These are phyloP conservation scores for Zosterops borbonicus DNA, from an alignment of 2,113 vertebrate species.

Conservation along the genomic window DNA sequence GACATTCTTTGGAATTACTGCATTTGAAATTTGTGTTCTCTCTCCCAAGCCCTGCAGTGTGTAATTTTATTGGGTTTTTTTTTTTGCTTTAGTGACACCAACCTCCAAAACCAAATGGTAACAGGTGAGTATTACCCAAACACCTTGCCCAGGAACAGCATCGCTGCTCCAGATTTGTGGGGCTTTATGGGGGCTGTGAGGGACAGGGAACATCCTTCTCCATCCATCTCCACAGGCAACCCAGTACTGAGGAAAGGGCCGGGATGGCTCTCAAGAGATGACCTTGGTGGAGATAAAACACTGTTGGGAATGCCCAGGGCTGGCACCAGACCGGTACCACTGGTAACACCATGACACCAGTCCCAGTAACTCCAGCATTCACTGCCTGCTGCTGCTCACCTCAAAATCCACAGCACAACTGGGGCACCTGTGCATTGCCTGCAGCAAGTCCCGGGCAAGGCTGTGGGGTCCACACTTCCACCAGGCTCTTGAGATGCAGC, in stretches of 20 bases:
- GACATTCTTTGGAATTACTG: not conserved
- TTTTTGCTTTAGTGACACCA: not conserved
- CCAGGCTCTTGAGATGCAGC: accelerated
- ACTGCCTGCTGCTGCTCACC: accelerated
- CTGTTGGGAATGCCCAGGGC: not conserved
- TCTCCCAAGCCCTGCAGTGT: not conserved
- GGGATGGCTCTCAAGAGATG: not conserved
- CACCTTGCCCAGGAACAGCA: not conserved
- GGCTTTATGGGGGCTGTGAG: not conserved
- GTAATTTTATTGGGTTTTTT: not conserved
- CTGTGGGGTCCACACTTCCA: not conserved
- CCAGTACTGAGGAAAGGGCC: accelerated
- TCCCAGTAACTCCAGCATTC: accelerated
- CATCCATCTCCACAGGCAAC: accelerated
- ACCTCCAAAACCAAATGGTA: not conserved
- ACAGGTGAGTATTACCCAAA: accelerated
- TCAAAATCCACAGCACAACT: accelerated
- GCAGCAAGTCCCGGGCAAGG: accelerated
- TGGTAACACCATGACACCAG: accelerated
- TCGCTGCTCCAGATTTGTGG: not conserved
- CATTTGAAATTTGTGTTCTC: not conserved
- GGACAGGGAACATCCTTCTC: not conserved
- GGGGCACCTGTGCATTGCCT: not conserved
- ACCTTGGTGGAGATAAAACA: not conserved
- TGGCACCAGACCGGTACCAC: not conserved